Base-by-base conservation (phyloP, 1,140 invertebrate species). In the Tribolium castaneum region DNA sequence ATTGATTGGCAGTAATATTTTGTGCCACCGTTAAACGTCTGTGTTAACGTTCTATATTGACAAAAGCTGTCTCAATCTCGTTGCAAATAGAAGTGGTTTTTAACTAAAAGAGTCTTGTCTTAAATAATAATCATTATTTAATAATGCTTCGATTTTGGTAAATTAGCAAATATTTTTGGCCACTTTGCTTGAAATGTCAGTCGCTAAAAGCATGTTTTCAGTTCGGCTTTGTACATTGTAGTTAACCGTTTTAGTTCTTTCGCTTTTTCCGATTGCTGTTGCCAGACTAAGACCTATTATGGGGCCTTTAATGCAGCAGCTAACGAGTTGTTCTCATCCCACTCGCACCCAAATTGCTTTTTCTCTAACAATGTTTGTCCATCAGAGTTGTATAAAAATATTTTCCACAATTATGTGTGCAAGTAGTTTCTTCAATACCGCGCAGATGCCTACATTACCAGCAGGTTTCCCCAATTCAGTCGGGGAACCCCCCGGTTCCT, bases 1-100 rank as follows among this genome's bases (percentile, higher is more conserved):
- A 66, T 66, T 66, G 59, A 66, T 66, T 66, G 59, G 34, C 30
- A 66, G 30, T 66, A 35, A 35, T 66, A 35, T 66, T 66, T 66
- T 30, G 59, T 30, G 30, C 19, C 56, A 30, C 3, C 52, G 7
- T 62, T 62, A 34, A 62, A 66, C 59, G 59, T 66, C 59, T 66
- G 6, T 35, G 25, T 62, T 62, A 62, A 62, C 13, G 22, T 35
- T 66, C 45, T 66, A 66, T 35, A 66, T 35, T 35, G 30, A 35
- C 13, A 39, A 66, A n/a, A n/a, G 3, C 13, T 6, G 22, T 30
- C 16, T 19, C 16, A 19, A 19, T 19, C 16, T 19, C 16, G 1
- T n/a, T 25, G 22, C 9, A 34, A 13, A 66, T 35, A 12, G 59
- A 2, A 12, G 13, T 9, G 12, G 7, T n/a, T 35, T 66, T 30